Evolutionary conservation across 2,797 vertebrate genomes (phyloP), one percentile per base, ranked within the genome.

Genomic region (Channa striata): DNA sequence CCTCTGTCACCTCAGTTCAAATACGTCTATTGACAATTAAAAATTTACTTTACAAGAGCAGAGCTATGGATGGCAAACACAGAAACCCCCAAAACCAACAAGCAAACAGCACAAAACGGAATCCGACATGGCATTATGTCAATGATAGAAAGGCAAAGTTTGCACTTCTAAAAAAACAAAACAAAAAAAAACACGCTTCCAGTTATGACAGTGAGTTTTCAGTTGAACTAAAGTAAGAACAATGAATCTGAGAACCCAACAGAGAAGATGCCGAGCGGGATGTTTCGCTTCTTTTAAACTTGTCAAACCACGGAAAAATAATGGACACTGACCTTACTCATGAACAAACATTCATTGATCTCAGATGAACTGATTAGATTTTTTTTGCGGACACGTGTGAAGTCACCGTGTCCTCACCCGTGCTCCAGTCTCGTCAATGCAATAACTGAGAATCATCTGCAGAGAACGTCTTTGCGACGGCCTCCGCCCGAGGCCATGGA

Each of bases 1-100:
- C 50, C 13, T 40, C 36, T 49, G 36, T 50, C 5, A 7, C 58
- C 34, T 50, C 51, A 46, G 46, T 52, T 80, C 66, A 65, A 75
- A 72, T 11, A 53, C 16, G 34, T 78, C 52, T 19, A 25, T 12
- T 78, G 50, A 51, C 19, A 63, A 54, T 61, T 66, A n/a, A 53
- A 54, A 59, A 46, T 37, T 34, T 34, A 19, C 43, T 46, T 48
- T 42, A 8, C 8, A 39, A 17, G 34, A 74, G 51, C 44, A 36
- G 13, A 19, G 46, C 11, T 37, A 8, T 49, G 0, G 5, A 36
- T 51, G 60, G 49, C 64, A 66, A 37, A 68, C n/a, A 19, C 49
- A 78, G 6, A 49, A 69, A 70, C 21, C 40, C 62, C 53, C 67
- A 59, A 44, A 69, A 46, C 61, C 33, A 44, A 4, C 30, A 33